Base-by-base conservation (phyloP, 2,888 invertebrate genomes). In the Lomographa bimaculata region DNA sequence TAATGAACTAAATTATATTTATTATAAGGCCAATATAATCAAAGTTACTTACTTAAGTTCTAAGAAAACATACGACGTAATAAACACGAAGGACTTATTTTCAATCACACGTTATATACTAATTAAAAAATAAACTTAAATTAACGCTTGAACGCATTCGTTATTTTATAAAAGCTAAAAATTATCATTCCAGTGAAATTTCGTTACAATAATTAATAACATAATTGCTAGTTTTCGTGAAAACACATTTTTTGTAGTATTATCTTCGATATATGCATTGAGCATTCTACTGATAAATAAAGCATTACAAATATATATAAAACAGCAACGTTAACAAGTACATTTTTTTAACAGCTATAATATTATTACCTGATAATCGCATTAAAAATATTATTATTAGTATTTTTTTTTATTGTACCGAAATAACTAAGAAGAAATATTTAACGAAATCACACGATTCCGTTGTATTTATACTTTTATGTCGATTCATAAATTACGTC, bases 21-120 rank as follows among this genome's bases (percentile, higher is more conserved):
- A 51, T 57, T 49, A 53, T 68, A 69, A 68, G 68, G 64, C 64
- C 61, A 64, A 65, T 49, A 54, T 64, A 54, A 60, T 48, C 50
- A 34, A 46, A 14, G 30, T 44, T 32, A 42, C 47, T 47, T 9
- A 6, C 9, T 28, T 5, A 8, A n/a, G n/a, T 9, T 18, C 46
- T 37, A 33, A 27, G 10, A 37, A 38, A 40, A 40, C 34, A 28
- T 34, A 12, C 21, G 6, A 21, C n/a, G n/a, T n/a, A n/a, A n/a
- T n/a, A n/a, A n/a, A n/a, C n/a, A n/a, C n/a, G n/a, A n/a, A n/a
- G n/a, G n/a, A 21, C 2, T 7, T 30, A 11, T 6, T 23, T 18
- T 23, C 17, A 40, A 7, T 16, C 34, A 29, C 36, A 45, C 37
- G 30, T 33, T 17, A 25, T 1, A 11, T 11, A 32, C 7, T 40